phyloP scores from a whole-genome alignment of 2,113 vertebrate genomes.

The Trogon surrucura region DNA sequence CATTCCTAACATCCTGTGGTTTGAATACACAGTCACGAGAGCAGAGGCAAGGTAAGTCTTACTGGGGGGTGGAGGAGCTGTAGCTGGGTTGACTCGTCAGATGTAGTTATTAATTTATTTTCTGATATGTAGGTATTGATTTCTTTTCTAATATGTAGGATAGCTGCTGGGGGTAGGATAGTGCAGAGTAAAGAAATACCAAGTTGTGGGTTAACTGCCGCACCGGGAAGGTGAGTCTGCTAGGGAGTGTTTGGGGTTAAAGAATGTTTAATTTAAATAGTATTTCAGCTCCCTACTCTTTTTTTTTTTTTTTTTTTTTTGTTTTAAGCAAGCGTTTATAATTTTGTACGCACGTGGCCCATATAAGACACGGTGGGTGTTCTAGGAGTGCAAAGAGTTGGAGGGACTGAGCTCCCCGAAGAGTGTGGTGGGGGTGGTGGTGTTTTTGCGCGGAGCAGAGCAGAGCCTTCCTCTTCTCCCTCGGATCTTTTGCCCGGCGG shows the following conservation, averaged over 20 bases:
- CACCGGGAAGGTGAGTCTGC: neutral
- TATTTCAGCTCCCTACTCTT: neutral
- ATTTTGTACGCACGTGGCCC: rapidly evolving
- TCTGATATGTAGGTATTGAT: neutral
- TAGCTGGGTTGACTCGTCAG: neutral
- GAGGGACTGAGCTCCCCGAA: neutral
- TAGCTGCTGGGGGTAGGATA: neutral
- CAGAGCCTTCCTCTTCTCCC: neutral
- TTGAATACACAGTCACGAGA: slow-evolving; percentile 98
- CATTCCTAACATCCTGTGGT: slow-evolving; percentile 98
- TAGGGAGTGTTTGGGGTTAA: neutral
- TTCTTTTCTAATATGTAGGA: neutral
- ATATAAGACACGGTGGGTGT: neutral
- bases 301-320: neutral
- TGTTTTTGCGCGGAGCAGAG: neutral
- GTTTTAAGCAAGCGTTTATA: neutral
- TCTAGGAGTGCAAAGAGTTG: neutral
- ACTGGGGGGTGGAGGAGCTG: neutral
- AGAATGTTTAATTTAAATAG: neutral
- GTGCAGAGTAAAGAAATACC: neutral
- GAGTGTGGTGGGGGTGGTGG: rapidly evolving
- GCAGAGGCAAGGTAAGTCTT: slow-evolving; percentile 93
- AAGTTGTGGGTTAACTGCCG: neutral
- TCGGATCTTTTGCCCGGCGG: neutral
- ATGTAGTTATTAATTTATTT: neutral